Evolutionary conservation across 1,140 invertebrate species (phyloP).

Genomic region (Plodia interpunctella): DNA sequence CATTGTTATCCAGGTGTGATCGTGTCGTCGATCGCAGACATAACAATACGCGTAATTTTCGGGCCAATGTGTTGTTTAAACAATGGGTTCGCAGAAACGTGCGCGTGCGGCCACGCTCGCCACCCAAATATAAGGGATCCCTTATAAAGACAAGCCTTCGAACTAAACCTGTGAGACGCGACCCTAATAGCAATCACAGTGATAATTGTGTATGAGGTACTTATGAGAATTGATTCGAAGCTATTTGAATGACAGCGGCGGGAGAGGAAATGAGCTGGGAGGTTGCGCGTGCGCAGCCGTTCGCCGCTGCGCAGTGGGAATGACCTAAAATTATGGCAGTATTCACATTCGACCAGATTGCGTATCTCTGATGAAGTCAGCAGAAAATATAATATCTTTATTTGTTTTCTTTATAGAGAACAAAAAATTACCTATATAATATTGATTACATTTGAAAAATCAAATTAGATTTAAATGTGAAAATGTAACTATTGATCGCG

Average conservation of each 20-base stretch:
- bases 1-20: conserved; percentile 16
- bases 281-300: conserved; percentile 20
- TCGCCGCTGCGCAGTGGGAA: conserved; percentile 44
- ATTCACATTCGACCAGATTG: conserved; percentile 3
- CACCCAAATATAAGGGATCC: conserved; percentile 21
- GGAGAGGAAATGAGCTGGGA: conserved; percentile 26
- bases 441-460: too few relatives aligned
- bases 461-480: background rate
- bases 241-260: conserved; percentile 24
- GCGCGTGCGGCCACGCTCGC: conserved; percentile 21
- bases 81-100: conserved; percentile 35
- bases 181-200: conserved; percentile 21
- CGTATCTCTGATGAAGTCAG: background rate
- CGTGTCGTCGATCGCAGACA: conserved; percentile 25
- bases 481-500: too few relatives aligned
- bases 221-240: conserved; percentile 12
- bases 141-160: conserved; percentile 37
- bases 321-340: conserved; percentile 49
- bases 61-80: conserved; percentile 28
- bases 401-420: background rate
- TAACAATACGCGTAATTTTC: conserved; percentile 33
- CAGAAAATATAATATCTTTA: background rate
- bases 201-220: conserved; percentile 17
- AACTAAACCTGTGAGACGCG: conserved; percentile 20
- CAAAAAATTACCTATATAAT: too few relatives aligned